A percentile compares a stretch with the other conserved stretches of the same genome.
phyloP scores from a whole-genome alignment of 2,113 vertebrate genomes.

The Copsychus sechellarum region DNA sequence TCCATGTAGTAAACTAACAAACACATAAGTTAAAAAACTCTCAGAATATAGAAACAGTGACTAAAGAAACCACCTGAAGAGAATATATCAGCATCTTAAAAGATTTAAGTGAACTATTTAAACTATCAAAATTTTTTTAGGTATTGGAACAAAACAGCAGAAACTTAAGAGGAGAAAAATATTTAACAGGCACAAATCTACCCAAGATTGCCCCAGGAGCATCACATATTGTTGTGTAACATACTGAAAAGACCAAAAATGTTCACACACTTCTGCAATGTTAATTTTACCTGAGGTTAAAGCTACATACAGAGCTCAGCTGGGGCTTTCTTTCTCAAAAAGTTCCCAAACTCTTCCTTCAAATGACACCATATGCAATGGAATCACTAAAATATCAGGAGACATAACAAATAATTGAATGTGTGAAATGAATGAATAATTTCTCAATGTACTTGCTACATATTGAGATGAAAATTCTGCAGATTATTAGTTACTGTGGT shows the following conservation, averaged over 20 bases:
- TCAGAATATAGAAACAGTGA: not conserved
- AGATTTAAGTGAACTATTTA: not conserved
- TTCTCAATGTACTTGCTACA: not conserved
- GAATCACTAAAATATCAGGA: not conserved
- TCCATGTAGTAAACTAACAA: not conserved
- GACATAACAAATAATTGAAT: not conserved
- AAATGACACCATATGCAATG: not conserved
- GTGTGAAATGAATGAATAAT: not conserved
- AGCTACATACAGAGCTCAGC: not conserved
- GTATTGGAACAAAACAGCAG: not conserved
- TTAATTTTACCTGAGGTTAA: slow-evolving; percentile 2
- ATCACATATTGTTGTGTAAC: not conserved
- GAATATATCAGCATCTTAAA: not conserved
- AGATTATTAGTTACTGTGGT: not conserved
- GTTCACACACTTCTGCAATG: not conserved
- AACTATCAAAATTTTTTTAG: not conserved
- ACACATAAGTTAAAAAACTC: not conserved
- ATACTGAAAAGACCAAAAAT: not conserved
- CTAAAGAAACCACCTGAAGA: not conserved
- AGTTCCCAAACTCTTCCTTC: not conserved
- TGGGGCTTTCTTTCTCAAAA: not conserved
- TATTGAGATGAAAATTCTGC: not conserved
- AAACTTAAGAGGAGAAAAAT: not conserved
- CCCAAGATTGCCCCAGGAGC: not conserved
- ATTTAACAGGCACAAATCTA: not conserved